phyloP scores from a whole-genome alignment of 2,113 vertebrate genomes.

The Eptatretus burgeri region DNA sequence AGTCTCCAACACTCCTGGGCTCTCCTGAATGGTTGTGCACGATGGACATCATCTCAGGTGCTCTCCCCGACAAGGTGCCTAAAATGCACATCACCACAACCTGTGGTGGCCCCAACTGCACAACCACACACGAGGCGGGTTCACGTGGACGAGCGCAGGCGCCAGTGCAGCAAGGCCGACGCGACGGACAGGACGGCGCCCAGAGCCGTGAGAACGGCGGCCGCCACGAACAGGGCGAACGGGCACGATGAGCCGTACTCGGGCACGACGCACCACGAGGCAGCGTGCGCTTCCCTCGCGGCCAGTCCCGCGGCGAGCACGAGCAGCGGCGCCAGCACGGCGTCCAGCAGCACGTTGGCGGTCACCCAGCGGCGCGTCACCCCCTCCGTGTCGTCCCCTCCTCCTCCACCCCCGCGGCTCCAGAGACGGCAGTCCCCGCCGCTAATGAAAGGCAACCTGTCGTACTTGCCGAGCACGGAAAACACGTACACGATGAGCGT shows the following conservation, averaged over 20 bases:
- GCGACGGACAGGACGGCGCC: background rate
- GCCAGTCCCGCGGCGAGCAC: background rate
- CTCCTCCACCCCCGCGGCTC: background rate
- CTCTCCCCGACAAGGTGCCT: too few species aligned
- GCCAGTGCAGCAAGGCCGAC: constrained; percentile 1
- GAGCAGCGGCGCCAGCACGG: background rate
- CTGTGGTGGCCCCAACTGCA: too few species aligned
- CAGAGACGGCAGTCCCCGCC: background rate
- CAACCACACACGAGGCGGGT: too few species aligned
- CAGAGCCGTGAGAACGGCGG: background rate
- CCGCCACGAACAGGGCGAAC: background rate
- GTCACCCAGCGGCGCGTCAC: background rate
- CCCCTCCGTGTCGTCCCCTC: background rate
- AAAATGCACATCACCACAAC: too few species aligned
- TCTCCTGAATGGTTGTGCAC: too few species aligned
- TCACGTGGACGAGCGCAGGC: background rate
- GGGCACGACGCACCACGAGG: background rate
- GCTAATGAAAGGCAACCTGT: background rate
- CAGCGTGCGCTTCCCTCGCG: background rate
- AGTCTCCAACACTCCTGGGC: too few species aligned
- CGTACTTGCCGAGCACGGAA: background rate
- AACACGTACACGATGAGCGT: background rate
- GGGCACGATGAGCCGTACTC: background rate
- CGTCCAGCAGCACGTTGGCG: constrained; percentile 5
- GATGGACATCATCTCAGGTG: too few species aligned